Base-by-base conservation (phyloP, 2,113 vertebrate genomes). In the Rhizomys pruinosus region DNA sequence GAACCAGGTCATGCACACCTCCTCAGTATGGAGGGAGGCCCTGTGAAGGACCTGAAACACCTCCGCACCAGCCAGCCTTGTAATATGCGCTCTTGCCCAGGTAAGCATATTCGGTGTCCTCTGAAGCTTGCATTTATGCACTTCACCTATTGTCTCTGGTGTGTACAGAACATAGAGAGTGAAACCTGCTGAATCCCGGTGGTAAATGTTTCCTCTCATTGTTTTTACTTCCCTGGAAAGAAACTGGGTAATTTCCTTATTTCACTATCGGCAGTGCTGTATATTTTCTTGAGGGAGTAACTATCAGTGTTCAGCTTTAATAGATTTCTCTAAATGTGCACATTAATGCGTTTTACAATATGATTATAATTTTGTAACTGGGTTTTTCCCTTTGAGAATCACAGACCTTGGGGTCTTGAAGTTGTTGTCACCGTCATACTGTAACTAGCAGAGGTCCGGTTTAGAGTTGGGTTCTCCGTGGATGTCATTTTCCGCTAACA, bases 11-110 rank as follows among this genome's bases (percentile, higher is more conserved):
- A 66, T 99, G 99, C 97, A 99, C 99, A 91, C 99, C 99, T 95
- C 99, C 99, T 92, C 99, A 99, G 97, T 99, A 99, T 66, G 99
- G 99, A 97, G 99, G 99, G 97, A 98, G 99, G 97, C 99, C 99
- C 22, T 99, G 99, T 97, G 99, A 99, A 90, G 99, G 99, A 97
- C 99, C 99, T 4, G 99, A 99, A 97, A 99, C 99, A 72, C 99
- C 99, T 97, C 99, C n/a, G n/a, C n/a, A n/a, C n/a, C n/a, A n/a
- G 99, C 98, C 99, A 99, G 98, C 99, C 99, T 98, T 99, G 99
- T 98, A 99, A 99, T 98, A 99, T 99, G 98, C 98, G 99, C 99
- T 95, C 99, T 99, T 99, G 99, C 94, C 99, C 99, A 98, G 99
- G 99, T 99, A 97, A 98, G 98, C 93, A 39, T 57, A 44, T 94